phyloP scores from a whole-genome alignment of 2,113 vertebrate species.

The Vulpes lagopus region DNA sequence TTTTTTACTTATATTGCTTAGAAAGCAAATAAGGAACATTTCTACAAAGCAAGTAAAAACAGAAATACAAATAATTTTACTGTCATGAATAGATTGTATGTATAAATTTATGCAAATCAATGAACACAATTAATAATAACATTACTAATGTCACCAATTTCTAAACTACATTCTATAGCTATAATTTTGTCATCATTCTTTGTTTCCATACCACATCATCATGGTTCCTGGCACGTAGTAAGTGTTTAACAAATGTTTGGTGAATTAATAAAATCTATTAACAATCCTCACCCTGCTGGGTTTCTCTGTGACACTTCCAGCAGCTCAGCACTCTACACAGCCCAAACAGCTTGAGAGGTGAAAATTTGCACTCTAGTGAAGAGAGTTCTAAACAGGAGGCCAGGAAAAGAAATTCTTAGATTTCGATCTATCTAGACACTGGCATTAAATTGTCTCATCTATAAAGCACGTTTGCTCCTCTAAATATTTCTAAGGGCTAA shows the following conservation, averaged over 20 bases:
- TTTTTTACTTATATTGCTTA: not conserved
- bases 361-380: conserved; percentile 51
- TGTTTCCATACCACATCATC: conserved; percentile 37
- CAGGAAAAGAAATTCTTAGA: not conserved
- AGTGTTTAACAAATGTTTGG: conserved; percentile 74
- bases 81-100: not conserved
- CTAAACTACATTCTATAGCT: not conserved
- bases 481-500: not conserved
- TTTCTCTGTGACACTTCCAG: conserved; percentile 58
- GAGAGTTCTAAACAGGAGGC: conserved; percentile 40
- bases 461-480: not conserved
- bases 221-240: conserved; percentile 43
- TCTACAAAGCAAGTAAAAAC: conserved; percentile 27
- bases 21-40: not conserved
- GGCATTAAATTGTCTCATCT: conserved; percentile 12
- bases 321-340: conserved; percentile 27
- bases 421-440: not conserved
- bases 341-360: conserved; percentile 62
- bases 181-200: conserved; percentile 56
- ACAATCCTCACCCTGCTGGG: conserved; percentile 64
- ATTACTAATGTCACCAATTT: conserved; percentile 10
- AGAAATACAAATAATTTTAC: conserved; percentile 35
- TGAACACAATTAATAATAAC: not conserved
- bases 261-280: conserved; percentile 80
- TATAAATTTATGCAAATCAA: conserved; percentile 18